Evolutionary conservation across 2,797 vertebrate genomes (phyloP), one percentile per base, ranked within the genome.

Genomic region (Gambusia yucatana): DNA sequence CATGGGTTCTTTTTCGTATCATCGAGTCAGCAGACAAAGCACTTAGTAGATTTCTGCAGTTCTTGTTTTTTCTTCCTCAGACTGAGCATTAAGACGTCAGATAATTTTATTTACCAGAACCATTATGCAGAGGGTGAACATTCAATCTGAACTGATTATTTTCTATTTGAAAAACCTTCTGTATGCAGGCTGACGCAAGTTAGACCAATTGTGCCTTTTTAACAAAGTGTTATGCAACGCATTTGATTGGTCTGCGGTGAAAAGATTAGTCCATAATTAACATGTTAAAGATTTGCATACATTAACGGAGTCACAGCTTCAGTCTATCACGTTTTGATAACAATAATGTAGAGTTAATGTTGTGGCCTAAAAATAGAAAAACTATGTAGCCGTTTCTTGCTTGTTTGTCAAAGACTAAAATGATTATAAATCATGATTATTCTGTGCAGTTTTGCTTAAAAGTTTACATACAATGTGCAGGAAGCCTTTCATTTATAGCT

Each of bases 231-330:
- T 74, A 25, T 8, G 30, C 16, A 28, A 28, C 10, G 1, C 4
- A 28, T 59, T 59, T 74, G 48, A 55, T 39, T 73, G 46, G 71
- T 36, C 48, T 50, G 25, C 39, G 11, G 4, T 30, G 13, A 55
- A 73, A 41, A 74, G 72, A 74, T 55, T 73, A 41, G 50, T 52
- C 36, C 72, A 55, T 52, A 39, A 74, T 74, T 74, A 57, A 43
- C 50, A 57, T 41, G 7, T n/a, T 30, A 22, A 43, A 74, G 73
- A 59, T 74, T 57, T 43, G 73, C 50, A 74, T 59, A 57, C n/a
- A 74, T 74, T 59, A 74, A 43, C 50, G 43, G 43, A 63, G 46
- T 47, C 48, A 5, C 33, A 69, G 33, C 44, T 50, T 33, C 22
- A 10, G 36, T 28, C 30, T 2, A 4, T 48, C 20, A 33, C 28